Evolutionary conservation across 2,888 invertebrate genomes (phyloP).

Genomic region (Geotrupes spiniger): DNA sequence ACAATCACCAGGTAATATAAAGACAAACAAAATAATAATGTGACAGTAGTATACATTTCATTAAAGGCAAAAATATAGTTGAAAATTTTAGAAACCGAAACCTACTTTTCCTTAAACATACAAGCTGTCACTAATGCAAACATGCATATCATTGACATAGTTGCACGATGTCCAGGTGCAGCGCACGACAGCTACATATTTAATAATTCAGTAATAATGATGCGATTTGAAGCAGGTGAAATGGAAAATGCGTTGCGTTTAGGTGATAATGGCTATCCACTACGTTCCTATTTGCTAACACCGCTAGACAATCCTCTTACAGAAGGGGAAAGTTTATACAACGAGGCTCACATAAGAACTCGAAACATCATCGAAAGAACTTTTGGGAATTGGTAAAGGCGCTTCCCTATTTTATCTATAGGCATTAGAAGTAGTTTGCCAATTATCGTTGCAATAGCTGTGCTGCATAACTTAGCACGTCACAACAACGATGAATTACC

Average conservation of each 20-base stretch:
- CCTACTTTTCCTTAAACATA: slow-evolving; percentile 36
- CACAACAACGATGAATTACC: too few relatives aligned
- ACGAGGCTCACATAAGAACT: slow-evolving; percentile 22
- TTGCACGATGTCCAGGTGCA: slow-evolving; percentile 26
- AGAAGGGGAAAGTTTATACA: slow-evolving; percentile 17
- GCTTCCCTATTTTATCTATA: slow-evolving; percentile 19
- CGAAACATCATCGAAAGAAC: slow-evolving; percentile 20
- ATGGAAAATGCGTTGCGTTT: slow-evolving; percentile 4
- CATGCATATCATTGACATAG: slow-evolving; percentile 27
- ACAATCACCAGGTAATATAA: too few relatives aligned
- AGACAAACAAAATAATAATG: too few relatives aligned
- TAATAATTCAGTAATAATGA: slow-evolving; percentile 4
- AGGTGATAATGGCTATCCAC: slow-evolving; percentile 11
- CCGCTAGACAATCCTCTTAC: slow-evolving; percentile 21
- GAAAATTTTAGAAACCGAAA: slow-evolving; percentile 32
- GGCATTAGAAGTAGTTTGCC: neutral
- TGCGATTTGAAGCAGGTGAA: slow-evolving; percentile 16
- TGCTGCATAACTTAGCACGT: too few relatives aligned
- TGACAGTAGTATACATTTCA: too few relatives aligned
- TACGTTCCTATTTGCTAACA: slow-evolving; percentile 18
- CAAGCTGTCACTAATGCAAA: slow-evolving; percentile 30
- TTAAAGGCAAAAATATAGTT: too few relatives aligned
- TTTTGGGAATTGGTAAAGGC: slow-evolving; percentile 23
- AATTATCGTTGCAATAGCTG: too few relatives aligned
- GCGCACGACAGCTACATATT: slow-evolving; percentile 26